Conservation (phyloP, 2,888 invertebrate genomes). For the Prionchulus punctatus region DNA sequence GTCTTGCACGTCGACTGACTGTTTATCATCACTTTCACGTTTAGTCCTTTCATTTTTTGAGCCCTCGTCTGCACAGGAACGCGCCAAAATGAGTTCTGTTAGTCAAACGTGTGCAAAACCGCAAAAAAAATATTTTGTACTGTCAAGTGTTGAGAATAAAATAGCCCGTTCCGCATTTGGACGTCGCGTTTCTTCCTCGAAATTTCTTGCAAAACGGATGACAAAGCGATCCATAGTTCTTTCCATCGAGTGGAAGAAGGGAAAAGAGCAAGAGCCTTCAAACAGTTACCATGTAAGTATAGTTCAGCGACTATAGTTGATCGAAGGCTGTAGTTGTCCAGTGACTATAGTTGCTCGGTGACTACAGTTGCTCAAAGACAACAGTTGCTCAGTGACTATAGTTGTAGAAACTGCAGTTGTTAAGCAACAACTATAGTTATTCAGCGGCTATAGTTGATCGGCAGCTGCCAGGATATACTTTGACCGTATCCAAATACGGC, state of each 20-base stretch:
- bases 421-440: no score
- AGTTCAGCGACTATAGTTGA: background rate
- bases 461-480: no score
- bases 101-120: no score
- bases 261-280: constrained; percentile 54
- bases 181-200: constrained; percentile 55
- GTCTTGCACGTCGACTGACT: constrained; percentile 59
- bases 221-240: constrained; percentile 45
- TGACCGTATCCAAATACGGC: constrained; percentile 61
- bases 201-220: constrained; percentile 60
- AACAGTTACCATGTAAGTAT: constrained; percentile 14
- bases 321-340: background rate
- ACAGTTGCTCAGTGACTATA: no score
- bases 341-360: no score
- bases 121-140: no score
- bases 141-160: constrained; percentile 68
- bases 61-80: no score
- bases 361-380: no score
- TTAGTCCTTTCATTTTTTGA: background rate
- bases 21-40: background rate
- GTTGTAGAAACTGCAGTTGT: no score
- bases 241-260: constrained; percentile 61
- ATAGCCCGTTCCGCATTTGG: constrained; percentile 62
- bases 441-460: no score
- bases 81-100: no score